Evolutionary conservation across 2,113 vertebrate genomes (phyloP).

Genomic region (Barnardius zonarius): DNA sequence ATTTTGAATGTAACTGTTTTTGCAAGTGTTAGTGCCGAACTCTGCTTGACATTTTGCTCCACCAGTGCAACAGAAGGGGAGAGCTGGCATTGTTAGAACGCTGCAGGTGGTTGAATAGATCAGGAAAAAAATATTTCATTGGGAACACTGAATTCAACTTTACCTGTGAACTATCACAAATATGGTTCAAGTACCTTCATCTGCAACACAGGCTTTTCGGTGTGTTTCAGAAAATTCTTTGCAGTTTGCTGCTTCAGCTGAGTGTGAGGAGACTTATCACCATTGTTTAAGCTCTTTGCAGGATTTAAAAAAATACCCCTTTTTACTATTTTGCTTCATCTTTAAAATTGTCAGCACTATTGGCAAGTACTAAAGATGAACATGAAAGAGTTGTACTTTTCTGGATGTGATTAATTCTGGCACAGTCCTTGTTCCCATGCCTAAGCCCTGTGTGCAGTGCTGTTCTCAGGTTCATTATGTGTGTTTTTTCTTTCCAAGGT

Average conservation of each 20-base stretch:
- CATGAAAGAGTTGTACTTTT: conserved; percentile 10
- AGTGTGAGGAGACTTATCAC: not conserved
- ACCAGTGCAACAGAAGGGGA: not conserved
- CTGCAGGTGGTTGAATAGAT: not conserved
- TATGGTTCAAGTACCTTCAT: not conserved
- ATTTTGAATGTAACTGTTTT: not conserved
- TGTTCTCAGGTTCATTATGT: conserved; percentile 30
- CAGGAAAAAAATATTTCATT: not conserved
- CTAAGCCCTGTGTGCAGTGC: not conserved
- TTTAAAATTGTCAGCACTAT: not conserved
- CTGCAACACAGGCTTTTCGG: not conserved
- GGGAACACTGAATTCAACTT: not conserved
- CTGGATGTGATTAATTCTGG: conserved; percentile 25
- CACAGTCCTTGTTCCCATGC: conserved; percentile 20
- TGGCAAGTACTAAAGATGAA: not conserved
- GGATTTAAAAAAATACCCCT: not conserved
- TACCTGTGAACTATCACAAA: not conserved
- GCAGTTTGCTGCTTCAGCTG: not conserved
- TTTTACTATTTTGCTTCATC: not conserved
- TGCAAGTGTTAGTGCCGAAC: not conserved
- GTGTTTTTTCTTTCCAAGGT: conserved; percentile 25
- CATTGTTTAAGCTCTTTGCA: not conserved
- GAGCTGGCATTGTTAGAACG: not conserved
- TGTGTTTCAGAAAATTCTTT: not conserved
- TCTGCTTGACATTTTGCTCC: not conserved